A percentile compares a stretch with the other conserved stretches of the same genome.
phyloP scores from a whole-genome alignment of 2,797 vertebrate genomes.

The Propithecus deckenii region DNA sequence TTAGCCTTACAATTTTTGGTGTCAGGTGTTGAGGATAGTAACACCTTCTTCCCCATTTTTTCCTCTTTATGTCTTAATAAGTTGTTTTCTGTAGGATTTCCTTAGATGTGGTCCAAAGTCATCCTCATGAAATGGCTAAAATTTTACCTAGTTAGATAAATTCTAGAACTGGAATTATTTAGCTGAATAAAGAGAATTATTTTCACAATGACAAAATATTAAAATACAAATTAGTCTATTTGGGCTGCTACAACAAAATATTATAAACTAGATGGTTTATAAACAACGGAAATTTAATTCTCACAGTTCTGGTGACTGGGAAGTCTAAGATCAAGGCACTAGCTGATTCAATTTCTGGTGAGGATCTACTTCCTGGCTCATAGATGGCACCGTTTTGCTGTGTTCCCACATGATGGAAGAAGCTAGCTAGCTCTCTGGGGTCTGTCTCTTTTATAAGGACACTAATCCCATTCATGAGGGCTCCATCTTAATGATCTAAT shows the following conservation, averaged over 20 bases:
- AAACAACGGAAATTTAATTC: background rate
- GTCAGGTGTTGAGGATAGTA: background rate
- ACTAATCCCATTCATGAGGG: too few species aligned
- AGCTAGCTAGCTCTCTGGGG: too few species aligned
- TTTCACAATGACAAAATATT: background rate
- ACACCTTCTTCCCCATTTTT: fast-evolving
- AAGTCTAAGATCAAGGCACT: background rate
- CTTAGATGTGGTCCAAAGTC: background rate
- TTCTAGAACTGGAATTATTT: background rate
- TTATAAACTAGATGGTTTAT: background rate
- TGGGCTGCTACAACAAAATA: background rate
- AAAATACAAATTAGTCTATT: background rate
- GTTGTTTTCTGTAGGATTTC: background rate
- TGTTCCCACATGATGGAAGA: background rate
- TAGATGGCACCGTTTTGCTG: background rate
- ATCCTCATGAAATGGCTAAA: background rate
- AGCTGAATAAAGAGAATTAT: background rate
- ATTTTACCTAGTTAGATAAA: background rate
- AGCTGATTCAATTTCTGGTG: background rate
- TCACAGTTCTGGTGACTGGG: background rate
- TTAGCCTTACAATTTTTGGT: background rate
- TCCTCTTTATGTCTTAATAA: background rate
- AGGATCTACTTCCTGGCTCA: background rate
- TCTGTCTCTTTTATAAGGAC: fast-evolving
- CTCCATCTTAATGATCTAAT: background rate